Evolutionary conservation across 2,113 vertebrate genomes (phyloP).

Genomic region (Mohoua ochrocephala): DNA sequence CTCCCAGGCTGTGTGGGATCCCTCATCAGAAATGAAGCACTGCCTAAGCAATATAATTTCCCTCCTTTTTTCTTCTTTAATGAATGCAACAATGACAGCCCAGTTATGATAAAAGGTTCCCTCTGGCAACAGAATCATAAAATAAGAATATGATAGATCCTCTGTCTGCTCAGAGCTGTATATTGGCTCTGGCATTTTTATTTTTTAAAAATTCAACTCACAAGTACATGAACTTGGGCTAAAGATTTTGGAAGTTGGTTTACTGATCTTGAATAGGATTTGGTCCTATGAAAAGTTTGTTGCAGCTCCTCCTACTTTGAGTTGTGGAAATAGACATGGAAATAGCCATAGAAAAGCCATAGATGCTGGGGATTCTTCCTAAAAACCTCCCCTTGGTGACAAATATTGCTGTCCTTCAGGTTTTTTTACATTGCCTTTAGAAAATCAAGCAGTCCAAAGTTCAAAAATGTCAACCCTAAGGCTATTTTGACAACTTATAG

Average conservation of each 20-base stretch:
- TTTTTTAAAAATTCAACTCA: not conserved
- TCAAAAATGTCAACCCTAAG: not conserved
- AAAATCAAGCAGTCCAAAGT: not conserved
- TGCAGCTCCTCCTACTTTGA: not conserved
- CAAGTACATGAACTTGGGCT: not conserved
- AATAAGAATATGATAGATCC: not conserved
- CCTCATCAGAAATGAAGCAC: not conserved
- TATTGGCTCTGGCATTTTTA: not conserved
- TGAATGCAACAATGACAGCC: slow-evolving; percentile 8
- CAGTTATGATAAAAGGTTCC: not conserved
- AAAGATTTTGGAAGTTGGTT: not conserved
- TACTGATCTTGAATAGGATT: not conserved
- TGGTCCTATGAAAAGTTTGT: not conserved
- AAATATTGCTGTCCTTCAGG: not conserved
- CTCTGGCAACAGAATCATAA: not conserved
- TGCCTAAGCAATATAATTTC: not conserved
- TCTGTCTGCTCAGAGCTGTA: not conserved
- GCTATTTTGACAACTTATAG: not conserved
- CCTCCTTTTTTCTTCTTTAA: not conserved
- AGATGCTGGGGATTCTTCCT: not conserved
- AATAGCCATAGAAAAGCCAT: not conserved
- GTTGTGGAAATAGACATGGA: not conserved
- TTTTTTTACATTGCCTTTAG: not conserved
- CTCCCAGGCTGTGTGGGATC: not conserved
- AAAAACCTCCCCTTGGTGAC: not conserved